Evolutionary conservation across 1,140 invertebrate species (phyloP).

Genomic region (Drosophila sproati): DNA sequence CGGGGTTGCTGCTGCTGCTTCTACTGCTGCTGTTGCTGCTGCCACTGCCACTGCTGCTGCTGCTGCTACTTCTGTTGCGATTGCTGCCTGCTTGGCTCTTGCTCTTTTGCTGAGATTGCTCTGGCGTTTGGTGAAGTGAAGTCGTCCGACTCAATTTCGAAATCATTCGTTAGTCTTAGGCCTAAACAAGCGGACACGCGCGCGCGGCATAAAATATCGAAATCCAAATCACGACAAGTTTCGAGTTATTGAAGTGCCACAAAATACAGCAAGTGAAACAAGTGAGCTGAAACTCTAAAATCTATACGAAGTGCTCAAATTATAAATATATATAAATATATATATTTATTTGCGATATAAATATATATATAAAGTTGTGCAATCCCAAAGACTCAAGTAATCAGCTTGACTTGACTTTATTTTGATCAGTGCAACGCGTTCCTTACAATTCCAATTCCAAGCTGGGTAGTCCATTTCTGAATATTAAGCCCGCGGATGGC

Average conservation of each 20-base stretch:
- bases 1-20: slow-evolving; percentile 29
- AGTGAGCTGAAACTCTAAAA: neutral
- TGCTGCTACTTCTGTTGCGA: slow-evolving; percentile 1
- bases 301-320: neutral
- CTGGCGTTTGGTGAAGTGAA: slow-evolving; percentile 17
- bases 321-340: no score
- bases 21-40: slow-evolving; percentile 14
- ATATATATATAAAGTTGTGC: neutral
- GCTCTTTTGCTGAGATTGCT: slow-evolving; percentile 53
- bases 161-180: slow-evolving; percentile 83
- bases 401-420: neutral
- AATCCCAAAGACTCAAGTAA: neutral
- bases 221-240: slow-evolving; percentile 25
- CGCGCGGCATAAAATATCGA: slow-evolving; percentile 55
- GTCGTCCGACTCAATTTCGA: slow-evolving; percentile 74
- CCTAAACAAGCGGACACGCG: slow-evolving; percentile 83
- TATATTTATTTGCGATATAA: no score
- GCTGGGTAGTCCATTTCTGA: slow-evolving; percentile 84
- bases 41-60: slow-evolving; percentile 14
- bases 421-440: slow-evolving; percentile 14
- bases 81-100: neutral
- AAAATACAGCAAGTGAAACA: neutral
- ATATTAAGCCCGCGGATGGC: slow-evolving; percentile 67
- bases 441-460: slow-evolving; percentile 49
- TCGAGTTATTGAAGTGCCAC: slow-evolving; percentile 3